Conservation (phyloP, 2,797 vertebrate genomes). For the Pantherophis vulpinus region DNA sequence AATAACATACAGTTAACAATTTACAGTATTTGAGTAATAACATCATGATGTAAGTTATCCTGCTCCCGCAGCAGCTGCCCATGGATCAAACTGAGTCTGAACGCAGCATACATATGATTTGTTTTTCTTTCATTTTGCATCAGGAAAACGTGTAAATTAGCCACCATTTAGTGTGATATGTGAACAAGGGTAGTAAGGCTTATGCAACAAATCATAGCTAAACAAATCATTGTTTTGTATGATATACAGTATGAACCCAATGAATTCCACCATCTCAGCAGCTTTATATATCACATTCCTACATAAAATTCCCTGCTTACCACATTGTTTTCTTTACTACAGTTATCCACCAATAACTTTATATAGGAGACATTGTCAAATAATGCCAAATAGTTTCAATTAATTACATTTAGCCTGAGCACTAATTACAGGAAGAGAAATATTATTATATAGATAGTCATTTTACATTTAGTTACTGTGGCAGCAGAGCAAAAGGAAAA, state of each 20-base stretch:
- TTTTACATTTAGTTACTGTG: not conserved
- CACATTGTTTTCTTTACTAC: slow-evolving; percentile 29
- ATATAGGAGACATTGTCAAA: slow-evolving; percentile 41
- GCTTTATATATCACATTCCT: not conserved
- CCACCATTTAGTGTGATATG: not conserved
- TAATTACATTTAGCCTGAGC: slow-evolving; percentile 41
- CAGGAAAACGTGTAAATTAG: not conserved
- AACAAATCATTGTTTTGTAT: not conserved
- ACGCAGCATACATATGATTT: not conserved
- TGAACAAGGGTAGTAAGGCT: not conserved
- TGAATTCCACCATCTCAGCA: not conserved
- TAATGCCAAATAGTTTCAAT: slow-evolving; percentile 58
- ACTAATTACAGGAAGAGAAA: not conserved
- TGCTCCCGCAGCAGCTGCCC: not conserved
- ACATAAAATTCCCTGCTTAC: slow-evolving; percentile 23
- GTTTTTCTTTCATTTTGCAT: not conserved
- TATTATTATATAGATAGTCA: not conserved
- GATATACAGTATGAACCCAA: not conserved
- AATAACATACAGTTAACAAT: not conserved
- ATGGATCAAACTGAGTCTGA: not conserved
- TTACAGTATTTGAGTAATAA: not conserved
- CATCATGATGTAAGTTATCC: not conserved
- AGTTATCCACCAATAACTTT: slow-evolving; percentile 7
- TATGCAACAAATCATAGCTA: not conserved
- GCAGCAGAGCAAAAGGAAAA: not conserved